phyloP scores from a whole-genome alignment of 1,140 invertebrate genomes.

The Dendroctonus valens region DNA sequence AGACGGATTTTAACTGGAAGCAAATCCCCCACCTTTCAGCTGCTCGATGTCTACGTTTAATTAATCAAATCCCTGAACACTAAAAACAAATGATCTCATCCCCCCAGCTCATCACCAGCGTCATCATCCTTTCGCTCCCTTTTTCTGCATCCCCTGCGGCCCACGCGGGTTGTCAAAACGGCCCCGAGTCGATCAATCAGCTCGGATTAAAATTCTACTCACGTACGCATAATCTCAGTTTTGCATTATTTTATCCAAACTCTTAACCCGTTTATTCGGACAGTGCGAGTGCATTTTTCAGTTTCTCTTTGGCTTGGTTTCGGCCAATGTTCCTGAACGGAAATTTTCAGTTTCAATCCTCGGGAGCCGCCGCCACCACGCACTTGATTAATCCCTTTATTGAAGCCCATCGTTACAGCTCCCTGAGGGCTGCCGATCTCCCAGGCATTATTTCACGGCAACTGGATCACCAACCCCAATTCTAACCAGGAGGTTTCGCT shows the following conservation, averaged over 20 bases:
- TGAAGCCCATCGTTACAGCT: too few relatives aligned
- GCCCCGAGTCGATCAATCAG: slow-evolving; percentile 48
- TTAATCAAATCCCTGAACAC: slow-evolving; percentile 34
- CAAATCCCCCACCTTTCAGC: background rate
- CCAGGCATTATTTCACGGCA: too few relatives aligned
- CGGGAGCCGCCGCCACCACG: too few relatives aligned
- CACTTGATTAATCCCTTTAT: too few relatives aligned
- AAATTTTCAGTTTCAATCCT: too few relatives aligned
- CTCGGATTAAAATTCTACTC: slow-evolving; percentile 48
- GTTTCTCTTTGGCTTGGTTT: too few relatives aligned
- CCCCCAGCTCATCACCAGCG: slow-evolving; percentile 32
- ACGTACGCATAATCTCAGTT: slow-evolving; percentile 50
- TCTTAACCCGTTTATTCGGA: slow-evolving; percentile 34
- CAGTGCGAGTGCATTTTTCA: too few relatives aligned
- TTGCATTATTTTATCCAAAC: slow-evolving; percentile 48
- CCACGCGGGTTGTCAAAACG: slow-evolving; percentile 37
- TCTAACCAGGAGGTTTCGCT: too few relatives aligned
- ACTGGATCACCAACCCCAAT: too few relatives aligned
- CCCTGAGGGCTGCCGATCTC: too few relatives aligned
- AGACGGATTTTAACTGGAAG: too few relatives aligned
- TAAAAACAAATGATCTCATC: slow-evolving; percentile 35
- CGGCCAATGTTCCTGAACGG: too few relatives aligned
- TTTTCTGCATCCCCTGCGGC: slow-evolving; percentile 23
- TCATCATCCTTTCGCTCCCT: slow-evolving; percentile 26
- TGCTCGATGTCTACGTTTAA: slow-evolving; percentile 16